Conservation (phyloP, 1,140 invertebrate species). For the Wasmannia auropunctata region DNA sequence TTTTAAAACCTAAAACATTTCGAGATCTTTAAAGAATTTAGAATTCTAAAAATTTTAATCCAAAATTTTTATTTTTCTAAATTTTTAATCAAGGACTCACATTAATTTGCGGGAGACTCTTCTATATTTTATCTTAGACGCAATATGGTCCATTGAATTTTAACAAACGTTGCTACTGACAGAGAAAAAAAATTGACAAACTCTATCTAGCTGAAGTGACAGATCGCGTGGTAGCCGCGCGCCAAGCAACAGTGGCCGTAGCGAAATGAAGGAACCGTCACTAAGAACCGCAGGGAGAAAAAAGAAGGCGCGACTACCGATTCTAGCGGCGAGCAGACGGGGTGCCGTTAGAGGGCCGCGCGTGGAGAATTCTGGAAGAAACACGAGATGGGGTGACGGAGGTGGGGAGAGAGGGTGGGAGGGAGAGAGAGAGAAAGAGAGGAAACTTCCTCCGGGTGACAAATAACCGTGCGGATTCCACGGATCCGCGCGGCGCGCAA, state of each 20-base stretch:
- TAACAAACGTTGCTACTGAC: background rate
- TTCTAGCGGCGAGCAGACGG: conserved; percentile 19
- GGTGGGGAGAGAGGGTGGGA: no score
- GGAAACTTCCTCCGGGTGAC: conserved; percentile 78
- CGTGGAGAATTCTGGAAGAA: conserved; percentile 45
- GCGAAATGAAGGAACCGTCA: conserved; percentile 19
- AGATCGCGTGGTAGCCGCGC: background rate
- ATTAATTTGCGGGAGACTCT: background rate
- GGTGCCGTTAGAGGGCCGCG: conserved; percentile 35
- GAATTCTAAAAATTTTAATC: background rate
- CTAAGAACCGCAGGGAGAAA: background rate
- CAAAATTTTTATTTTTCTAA: background rate
- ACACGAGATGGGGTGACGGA: background rate
- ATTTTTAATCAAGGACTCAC: background rate
- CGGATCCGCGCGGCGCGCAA: conserved; percentile 78
- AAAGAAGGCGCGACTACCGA: background rate
- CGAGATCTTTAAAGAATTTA: background rate
- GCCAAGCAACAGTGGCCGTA: background rate
- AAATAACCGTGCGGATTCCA: conserved; percentile 82
- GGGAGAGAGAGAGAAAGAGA: background rate
- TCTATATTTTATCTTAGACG: no score
- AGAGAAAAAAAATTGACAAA: background rate
- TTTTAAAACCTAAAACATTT: background rate
- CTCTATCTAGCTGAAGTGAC: background rate
- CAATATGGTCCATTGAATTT: background rate